These are phyloP conservation scores for Marmota flaviventris DNA, from an alignment of 2,113 vertebrate species.

Conservation along the genomic window DNA sequence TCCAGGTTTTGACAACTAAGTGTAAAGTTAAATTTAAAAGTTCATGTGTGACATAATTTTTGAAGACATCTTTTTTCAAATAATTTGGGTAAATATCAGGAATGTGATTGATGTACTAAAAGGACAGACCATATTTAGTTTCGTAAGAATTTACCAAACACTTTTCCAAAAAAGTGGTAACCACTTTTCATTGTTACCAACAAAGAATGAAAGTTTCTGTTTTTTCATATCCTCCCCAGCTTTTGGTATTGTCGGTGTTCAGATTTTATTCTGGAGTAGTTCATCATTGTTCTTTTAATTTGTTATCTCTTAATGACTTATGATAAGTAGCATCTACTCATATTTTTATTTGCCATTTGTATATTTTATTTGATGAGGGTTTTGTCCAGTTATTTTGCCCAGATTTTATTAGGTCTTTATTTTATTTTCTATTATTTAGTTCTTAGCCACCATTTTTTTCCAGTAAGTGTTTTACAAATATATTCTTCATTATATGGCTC, in stretches of 20 bases:
- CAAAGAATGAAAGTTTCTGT: background rate
- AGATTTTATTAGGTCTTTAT: background rate
- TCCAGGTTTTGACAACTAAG: background rate
- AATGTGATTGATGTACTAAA: background rate
- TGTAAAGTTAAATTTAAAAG: background rate
- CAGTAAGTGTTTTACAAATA: background rate
- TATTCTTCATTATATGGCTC: background rate
- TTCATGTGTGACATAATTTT: background rate
- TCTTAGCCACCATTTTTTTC: background rate
- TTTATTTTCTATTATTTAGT: background rate
- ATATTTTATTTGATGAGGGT: background rate
- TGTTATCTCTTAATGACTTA: background rate
- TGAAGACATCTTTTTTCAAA: background rate
- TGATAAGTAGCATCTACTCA: background rate
- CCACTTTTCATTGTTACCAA: background rate
- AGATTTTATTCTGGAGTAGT: background rate
- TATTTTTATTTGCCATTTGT: background rate
- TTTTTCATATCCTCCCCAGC: background rate
- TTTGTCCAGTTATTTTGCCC: background rate
- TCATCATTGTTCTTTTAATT: background rate
- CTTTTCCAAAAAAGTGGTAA: background rate
- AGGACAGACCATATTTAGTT: background rate
- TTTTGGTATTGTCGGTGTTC: background rate
- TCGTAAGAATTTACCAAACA: background rate
- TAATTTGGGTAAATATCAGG: background rate